phyloP scores from a whole-genome alignment of 2,797 vertebrate genomes.

The Anguilla anguilla region DNA sequence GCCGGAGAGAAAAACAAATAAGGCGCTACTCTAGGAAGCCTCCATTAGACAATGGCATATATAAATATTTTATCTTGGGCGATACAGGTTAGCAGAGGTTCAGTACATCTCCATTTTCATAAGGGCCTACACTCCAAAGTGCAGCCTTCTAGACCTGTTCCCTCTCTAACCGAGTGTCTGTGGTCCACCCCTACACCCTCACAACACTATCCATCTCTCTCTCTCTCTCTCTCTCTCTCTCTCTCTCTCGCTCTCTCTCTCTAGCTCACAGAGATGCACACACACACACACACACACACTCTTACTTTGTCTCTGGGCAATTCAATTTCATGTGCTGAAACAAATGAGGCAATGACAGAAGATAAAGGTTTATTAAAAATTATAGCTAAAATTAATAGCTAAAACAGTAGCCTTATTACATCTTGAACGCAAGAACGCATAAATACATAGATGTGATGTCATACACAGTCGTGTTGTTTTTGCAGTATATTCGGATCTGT shows the following conservation, averaged over 20 bases:
- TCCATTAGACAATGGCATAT: slow-evolving; percentile 79
- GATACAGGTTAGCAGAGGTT: slow-evolving; percentile 80
- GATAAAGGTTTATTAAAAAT: neutral
- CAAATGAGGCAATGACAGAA: neutral
- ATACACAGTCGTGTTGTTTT: too few species aligned
- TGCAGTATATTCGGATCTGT: too few species aligned
- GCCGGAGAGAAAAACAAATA: slow-evolving; percentile 79
- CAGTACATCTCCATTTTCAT: slow-evolving; percentile 79
- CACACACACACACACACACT: slow-evolving; percentile 28
- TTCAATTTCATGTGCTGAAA: slow-evolving; percentile 46
- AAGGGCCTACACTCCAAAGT: slow-evolving; percentile 67
- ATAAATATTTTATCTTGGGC: slow-evolving; percentile 83
- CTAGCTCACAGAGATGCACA: slow-evolving; percentile 3
- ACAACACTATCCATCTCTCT: slow-evolving; percentile 50
- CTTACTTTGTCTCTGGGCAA: slow-evolving; percentile 18
- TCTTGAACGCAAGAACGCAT: neutral
- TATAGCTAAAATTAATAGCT: neutral
- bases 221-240: slow-evolving; percentile 43
- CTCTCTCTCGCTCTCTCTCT: slow-evolving; percentile 55
- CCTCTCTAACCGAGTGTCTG: slow-evolving; percentile 61
- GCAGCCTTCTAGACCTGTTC: slow-evolving; percentile 59
- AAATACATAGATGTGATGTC: neutral
- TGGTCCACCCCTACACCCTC: slow-evolving; percentile 65
- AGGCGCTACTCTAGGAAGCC: slow-evolving; percentile 61
- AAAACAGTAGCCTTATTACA: neutral